Evolutionary conservation across 2,888 invertebrate genomes (phyloP), one percentile per base, ranked within the genome.

Genomic region (Junonia oenone): DNA sequence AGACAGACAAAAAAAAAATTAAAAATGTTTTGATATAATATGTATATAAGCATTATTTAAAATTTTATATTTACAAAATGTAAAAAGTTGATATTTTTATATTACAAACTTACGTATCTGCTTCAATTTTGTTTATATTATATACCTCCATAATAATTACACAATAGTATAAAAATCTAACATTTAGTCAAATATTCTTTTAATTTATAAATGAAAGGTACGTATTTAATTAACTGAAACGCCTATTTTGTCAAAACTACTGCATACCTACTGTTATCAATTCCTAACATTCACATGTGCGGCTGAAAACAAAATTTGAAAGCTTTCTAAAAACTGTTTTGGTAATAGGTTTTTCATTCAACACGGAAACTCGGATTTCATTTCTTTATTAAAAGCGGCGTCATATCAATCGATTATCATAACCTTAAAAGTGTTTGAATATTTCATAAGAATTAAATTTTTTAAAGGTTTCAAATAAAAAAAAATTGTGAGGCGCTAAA

Each of bases 321-420:
- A 56, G 59, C 56, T 59, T 59, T 59, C 56, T 59, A 37, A 50
- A 59, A 56, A 56, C 56, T 59, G 58, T 55, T 55, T 48, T 47
- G 35, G 49, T 45, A 37, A 47, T 55, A 58, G 13, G 14, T 35
- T 35, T 35, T 35, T 35, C 14, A 35, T 35, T 14, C 33, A 35
- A 35, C 13, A 13, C 33, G 6, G 13, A 35, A 15, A 3, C 6
- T 15, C 13, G 6, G 15, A 37, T 15, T 37, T 15, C 37, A 37
- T 6, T 37, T 37, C 14, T 37, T 14, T 37, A 14, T 37, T 37
- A 15, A 15, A 35, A 29, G 6, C 6, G 29, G 8, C 5, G n/a
- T 37, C 8, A 14, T 37, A 37, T 37, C 15, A 14, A 8, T 14
- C 15, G 15, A 2, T 6, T 11, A 35, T n/a, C n/a, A n/a, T n/a